Base-by-base conservation (phyloP, 2,113 vertebrate genomes). In the Nannospalax galili region DNA sequence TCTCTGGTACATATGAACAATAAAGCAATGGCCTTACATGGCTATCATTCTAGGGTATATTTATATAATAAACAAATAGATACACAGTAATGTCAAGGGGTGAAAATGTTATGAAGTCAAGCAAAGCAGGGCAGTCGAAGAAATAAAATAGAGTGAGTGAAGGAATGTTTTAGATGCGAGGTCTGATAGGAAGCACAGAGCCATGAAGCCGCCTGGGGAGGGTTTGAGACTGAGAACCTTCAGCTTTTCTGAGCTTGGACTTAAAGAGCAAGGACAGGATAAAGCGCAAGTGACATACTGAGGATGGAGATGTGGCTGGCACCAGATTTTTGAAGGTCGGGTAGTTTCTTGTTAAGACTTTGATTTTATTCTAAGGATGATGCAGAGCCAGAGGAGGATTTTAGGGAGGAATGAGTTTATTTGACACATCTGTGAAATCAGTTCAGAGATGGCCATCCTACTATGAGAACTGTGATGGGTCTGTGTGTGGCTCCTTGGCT, bases 251-350 rank as follows among this genome's bases (percentile, higher is more conserved):
- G 37, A 90, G 45, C 3, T 30, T 64, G 37, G 60, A 11, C 9
- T 32, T 12, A 60, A 58, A 79, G 8, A 73, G 7, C 0, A 6
- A 78, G 65, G 52, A 19, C 1, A 19, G 7, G 12, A 37, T 22
- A 80, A 35, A 52, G 9, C 20, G 3, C 48, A 26, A 87, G 42
- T 16, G 32, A 40, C 30, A 9, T 9, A 78, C 19, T 26, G 22
- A 74, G 11, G 0, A 30, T n/a, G 35, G 30, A 84, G 52, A 84
- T 7, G 3, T 3, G 4, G 2, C 22, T 3, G 0, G 22, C 1
- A 3, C n/a, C 40, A 74, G 48, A 42, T 58, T 15, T 16, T 37
- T 6, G 28, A n/a, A 30, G 30, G 32, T 17, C 14, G 20, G 0
- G 0, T 32, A 69, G 30, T 24, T 52, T 64, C 45, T 78, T 64